These are phyloP conservation scores for Syrmaticus mikado DNA, from an alignment of 2,113 vertebrate genomes.

Conservation along the genomic window DNA sequence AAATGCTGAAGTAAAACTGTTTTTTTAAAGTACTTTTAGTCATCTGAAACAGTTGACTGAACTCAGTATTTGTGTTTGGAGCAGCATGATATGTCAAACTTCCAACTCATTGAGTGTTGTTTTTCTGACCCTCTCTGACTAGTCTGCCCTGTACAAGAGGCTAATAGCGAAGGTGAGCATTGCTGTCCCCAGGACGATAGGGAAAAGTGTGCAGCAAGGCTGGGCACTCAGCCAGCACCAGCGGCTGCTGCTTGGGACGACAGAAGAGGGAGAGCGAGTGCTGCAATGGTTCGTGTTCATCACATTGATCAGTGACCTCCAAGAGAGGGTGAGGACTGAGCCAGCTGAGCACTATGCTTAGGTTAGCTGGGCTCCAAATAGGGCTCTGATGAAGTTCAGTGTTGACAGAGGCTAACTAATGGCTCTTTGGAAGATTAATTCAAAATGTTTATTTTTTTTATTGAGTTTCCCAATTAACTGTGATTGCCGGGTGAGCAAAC, in stretches of 20 bases:
- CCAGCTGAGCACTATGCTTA: background rate
- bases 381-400: background rate
- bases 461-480: background rate
- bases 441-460: background rate
- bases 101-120: background rate
- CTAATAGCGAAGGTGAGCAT: rapidly evolving
- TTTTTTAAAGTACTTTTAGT: background rate
- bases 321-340: background rate
- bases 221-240: rapidly evolving
- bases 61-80: background rate
- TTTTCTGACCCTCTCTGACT: background rate
- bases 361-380: background rate
- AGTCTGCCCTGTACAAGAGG: background rate
- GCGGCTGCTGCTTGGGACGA: rapidly evolving
- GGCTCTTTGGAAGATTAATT: background rate
- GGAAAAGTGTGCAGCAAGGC: background rate
- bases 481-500: background rate
- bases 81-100: background rate
- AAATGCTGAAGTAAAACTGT: background rate
- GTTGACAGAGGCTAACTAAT: background rate
- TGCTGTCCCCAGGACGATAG: rapidly evolving
- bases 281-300: rapidly evolving
- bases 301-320: background rate
- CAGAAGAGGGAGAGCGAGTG: rapidly evolving
- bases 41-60: background rate